These are phyloP conservation scores for Panopea generosa DNA, from an alignment of 2,888 invertebrate genomes.

Conservation along the genomic window DNA sequence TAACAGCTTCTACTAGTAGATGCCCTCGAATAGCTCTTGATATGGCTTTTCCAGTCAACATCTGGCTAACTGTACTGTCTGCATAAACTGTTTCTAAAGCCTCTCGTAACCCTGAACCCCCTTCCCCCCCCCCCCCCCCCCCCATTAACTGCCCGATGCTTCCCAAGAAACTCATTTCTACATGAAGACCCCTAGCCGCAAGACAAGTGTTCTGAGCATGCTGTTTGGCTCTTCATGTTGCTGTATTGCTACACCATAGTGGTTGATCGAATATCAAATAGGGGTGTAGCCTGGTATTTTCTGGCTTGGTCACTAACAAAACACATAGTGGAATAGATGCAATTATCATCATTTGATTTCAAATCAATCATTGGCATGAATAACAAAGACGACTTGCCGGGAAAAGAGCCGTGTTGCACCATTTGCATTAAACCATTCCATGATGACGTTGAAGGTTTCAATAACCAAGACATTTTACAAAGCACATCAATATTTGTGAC, in stretches of 20 bases:
- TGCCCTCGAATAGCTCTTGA: conserved; percentile 59
- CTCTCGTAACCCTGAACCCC: conserved; percentile 63
- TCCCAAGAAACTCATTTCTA: conserved; percentile 64
- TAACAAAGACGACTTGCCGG: conserved; percentile 55
- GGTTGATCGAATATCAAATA: conserved; percentile 69
- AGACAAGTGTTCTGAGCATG: conserved; percentile 31
- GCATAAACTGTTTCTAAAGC: conserved; percentile 64
- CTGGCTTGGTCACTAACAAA: conserved; percentile 20
- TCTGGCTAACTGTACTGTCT: conserved; percentile 62
- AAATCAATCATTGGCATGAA: conserved; percentile 68
- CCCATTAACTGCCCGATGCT: conserved; percentile 63
- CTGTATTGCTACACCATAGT: conserved; percentile 44
- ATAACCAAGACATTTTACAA: conserved; percentile 20
- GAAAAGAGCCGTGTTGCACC: conserved; percentile 38
- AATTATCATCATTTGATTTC: conserved; percentile 53
- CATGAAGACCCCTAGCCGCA: conserved; percentile 55
- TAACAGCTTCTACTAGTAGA: conserved; percentile 48
- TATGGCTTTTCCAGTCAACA: conserved; percentile 63
- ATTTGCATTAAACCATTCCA: conserved; percentile 68
- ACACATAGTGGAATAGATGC: conserved; percentile 50
- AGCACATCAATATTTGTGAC: conserved; percentile 8
- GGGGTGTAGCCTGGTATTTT: conserved; percentile 23
- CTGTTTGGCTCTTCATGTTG: conserved; percentile 22
- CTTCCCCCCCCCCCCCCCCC: too few species aligned
- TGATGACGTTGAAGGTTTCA: conserved; percentile 31